Percentiles rank a stretch among this genome's conserved stretches.
Evolutionary conservation across 2,797 vertebrate species (phyloP).

Genomic region (Phataginus tetradactyla): DNA sequence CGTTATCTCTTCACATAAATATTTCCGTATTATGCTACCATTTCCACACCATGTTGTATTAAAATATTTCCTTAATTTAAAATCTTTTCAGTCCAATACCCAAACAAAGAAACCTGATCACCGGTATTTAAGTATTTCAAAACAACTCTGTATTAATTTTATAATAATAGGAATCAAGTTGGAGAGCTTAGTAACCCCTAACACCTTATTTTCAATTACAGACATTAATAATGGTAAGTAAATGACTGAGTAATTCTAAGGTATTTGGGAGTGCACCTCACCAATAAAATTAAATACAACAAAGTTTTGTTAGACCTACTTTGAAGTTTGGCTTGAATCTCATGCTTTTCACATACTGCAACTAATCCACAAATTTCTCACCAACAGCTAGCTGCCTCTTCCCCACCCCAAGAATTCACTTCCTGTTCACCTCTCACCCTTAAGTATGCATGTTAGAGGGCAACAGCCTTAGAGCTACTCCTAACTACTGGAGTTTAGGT

Average conservation of each 20-base stretch:
- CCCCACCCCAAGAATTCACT: constrained; percentile 82
- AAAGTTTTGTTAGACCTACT: constrained; percentile 88
- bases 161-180: background rate
- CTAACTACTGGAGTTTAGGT: constrained; percentile 18
- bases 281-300: constrained; percentile 65
- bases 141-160: background rate
- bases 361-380: constrained; percentile 85
- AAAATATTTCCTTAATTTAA: constrained; percentile 49
- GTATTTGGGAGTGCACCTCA: background rate
- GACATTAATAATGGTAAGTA: background rate
- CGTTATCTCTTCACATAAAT: background rate
- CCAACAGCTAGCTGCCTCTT: constrained; percentile 79
- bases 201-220: constrained; percentile 30
- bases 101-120: background rate
- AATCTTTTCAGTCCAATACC: constrained; percentile 26
- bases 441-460: constrained; percentile 68
- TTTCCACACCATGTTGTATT: background rate
- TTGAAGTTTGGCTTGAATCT: constrained; percentile 87
- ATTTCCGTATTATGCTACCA: background rate
- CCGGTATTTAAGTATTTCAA: background rate
- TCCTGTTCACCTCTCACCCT: constrained; percentile 91
- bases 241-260: background rate
- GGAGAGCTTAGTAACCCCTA: constrained; percentile 13
- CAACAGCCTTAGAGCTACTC: constrained; percentile 42
- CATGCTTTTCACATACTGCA: constrained; percentile 83